Conservation (phyloP, 2,888 invertebrate species). For the Deilephila porcellus region DNA sequence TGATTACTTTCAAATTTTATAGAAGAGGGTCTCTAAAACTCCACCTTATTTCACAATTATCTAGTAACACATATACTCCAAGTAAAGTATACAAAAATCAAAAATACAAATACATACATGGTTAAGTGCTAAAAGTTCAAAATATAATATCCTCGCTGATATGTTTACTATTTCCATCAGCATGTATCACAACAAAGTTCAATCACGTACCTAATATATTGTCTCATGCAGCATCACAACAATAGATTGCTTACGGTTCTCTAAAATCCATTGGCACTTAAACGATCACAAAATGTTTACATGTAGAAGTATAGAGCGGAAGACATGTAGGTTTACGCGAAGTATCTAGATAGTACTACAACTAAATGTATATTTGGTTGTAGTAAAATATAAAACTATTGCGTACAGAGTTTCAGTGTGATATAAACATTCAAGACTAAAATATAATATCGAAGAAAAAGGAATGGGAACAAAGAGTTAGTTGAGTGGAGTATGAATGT, state of each 20-base stretch:
- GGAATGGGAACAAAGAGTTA: too few relatives aligned
- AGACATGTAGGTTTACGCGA: conserved; percentile 20
- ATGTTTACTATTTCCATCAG: not conserved
- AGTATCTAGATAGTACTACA: not conserved
- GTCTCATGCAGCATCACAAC: not conserved
- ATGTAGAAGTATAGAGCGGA: conserved; percentile 11
- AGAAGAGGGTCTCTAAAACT: too few relatives aligned
- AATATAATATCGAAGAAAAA: not conserved
- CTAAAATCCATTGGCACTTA: conserved; percentile 16
- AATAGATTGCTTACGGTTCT: conserved; percentile 17
- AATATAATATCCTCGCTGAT: not conserved
- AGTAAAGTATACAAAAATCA: not conserved
- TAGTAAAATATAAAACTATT: conserved; percentile 2
- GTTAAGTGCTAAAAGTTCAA: not conserved
- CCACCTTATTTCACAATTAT: too few relatives aligned
- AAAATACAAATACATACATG: not conserved
- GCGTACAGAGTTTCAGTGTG: not conserved
- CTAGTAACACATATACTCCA: not conserved
- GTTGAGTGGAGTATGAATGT: not conserved
- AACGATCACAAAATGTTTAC: not conserved
- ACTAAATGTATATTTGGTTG: not conserved
- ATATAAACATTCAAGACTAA: not conserved
- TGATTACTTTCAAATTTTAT: too few relatives aligned
- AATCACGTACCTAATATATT: not conserved
- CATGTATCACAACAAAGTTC: not conserved